Evolutionary conservation across 1,140 invertebrate species (phyloP), one percentile per base, ranked within the genome.

Genomic region (Papilio xuthus): DNA sequence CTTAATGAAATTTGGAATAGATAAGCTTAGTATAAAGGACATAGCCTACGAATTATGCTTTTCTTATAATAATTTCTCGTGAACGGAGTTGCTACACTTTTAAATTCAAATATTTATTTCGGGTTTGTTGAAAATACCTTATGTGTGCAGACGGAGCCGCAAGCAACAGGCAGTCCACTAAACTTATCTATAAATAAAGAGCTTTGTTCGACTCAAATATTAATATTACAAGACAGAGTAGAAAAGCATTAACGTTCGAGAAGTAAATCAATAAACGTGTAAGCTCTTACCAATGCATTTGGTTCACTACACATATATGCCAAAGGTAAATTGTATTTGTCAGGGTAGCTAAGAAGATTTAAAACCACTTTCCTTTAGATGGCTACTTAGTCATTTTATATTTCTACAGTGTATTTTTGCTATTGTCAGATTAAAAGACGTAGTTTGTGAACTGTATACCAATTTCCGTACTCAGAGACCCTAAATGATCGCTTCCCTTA

Each of bases 201-300:
- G 23, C n/a, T 60, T 60, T 26, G 20, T 60, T 60, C 4, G 23
- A 60, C 56, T 23, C 18, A 23, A 56, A 56, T 23, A 56, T 6
- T 20, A 56, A 60, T 60, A 60, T 60, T 60, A 26, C 20, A 60
- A 26, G 56, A 1, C 56, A 60, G 56, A 26, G 15, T 26, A 6
- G 56, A 60, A 60, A 23, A 13, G 56, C 23, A 60, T 60, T 60
- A 26, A 2, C 10, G 56, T 15, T 60, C 13, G 23, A 60, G 56
- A 18, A 8, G 4, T 60, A 60, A 60, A 26, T 60, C 56, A 26
- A 60, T 60, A 60, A 60, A 60, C 1, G 9, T 13, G 2, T 60
- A 26, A 26, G 56, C 56, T 67, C 60, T 67, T 67, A 67, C 60
- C 60, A 32, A 28, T 67, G 60, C 26, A 67, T 67, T 60, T 67